Base-by-base conservation (phyloP, 2,888 invertebrate species). In the Megastigmus dorsalis region DNA sequence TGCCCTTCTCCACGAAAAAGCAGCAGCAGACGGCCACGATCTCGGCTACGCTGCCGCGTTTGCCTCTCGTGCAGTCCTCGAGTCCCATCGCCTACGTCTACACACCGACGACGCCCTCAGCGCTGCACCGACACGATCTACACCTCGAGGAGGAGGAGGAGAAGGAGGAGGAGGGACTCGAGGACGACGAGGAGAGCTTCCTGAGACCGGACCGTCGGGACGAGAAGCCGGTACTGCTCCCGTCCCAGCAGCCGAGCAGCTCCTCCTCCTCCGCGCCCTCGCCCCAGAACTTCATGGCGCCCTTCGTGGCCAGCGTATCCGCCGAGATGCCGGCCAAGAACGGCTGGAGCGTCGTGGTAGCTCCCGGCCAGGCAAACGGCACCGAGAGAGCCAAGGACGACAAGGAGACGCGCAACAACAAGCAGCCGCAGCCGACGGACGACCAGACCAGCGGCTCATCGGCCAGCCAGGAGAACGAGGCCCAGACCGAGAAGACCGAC, bases 261-360 rank as follows among this genome's bases (percentile, higher is more conserved):
- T 87, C 86, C 0, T 84, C 85, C 2, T 86, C 85, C 10, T 88
- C 89, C 3, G 86, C 88, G 1, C 89, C 89, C 3, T 88, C 87
- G 79, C 90, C 89, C 3, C 88, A 89, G 75, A 91, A 91, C 76
- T 93, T 93, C 79, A 91, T 92, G 89, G 93, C 93, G 0, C 93
- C 93, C 0, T 93, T 93, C 80, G 91, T 92, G 54, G 93, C 93
- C 0, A 93, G 93, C 80, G 89, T 91, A 0, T 92, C 91, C 71
- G 88, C 92, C 1, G 92, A 91, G 74, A 89, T 90, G 0, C 89
- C 90, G 26, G 84, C 88, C 0, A 89, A 89, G 30, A 91, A 91
- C 80, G 92, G 92, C 13, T 93, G 93, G 93, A 91, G 91, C 52
- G 91, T 92, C 9, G 89, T 92, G 2, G 80, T 76, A 2, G 54